These are phyloP conservation scores for Dicaeum eximium DNA, from an alignment of 2,113 vertebrate genomes.

Conservation along the genomic window DNA sequence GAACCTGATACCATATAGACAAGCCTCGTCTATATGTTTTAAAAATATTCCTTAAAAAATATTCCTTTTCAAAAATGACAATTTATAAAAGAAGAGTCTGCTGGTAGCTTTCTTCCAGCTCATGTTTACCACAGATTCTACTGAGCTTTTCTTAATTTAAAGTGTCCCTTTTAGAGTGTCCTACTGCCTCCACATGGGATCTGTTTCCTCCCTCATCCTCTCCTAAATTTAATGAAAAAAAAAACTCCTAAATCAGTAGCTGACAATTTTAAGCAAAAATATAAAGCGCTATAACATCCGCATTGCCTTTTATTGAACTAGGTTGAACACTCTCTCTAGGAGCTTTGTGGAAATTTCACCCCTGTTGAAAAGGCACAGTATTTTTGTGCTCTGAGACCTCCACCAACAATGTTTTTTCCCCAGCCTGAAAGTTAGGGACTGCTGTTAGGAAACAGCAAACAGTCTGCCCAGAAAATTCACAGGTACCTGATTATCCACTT, in stretches of 20 bases:
- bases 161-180: slow-evolving; percentile 44
- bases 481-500: slow-evolving; percentile 10
- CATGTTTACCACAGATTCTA: slow-evolving; percentile 62
- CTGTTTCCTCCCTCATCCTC: neutral
- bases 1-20: slow-evolving; percentile 68
- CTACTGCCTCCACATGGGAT: slow-evolving; percentile 19
- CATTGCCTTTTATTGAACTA: slow-evolving; percentile 38
- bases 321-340: slow-evolving; percentile 49
- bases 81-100: slow-evolving; percentile 53
- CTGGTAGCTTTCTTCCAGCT: slow-evolving; percentile 64
- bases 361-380: slow-evolving; percentile 70
- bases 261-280: slow-evolving; percentile 61
- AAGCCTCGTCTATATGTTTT: slow-evolving; percentile 60
- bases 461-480: neutral
- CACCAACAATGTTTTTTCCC: neutral
- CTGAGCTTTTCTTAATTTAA: slow-evolving; percentile 38
- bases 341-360: slow-evolving; percentile 54
- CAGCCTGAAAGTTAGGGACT: neutral
- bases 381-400: slow-evolving; percentile 50
- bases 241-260: neutral
- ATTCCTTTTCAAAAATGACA: slow-evolving; percentile 58
- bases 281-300: slow-evolving; percentile 53
- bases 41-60: too few relatives aligned
- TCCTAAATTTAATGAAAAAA: slow-evolving; percentile 18
- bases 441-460: neutral